Conservation (phyloP, 1,140 invertebrate species). For the Heterodera carotae region DNA sequence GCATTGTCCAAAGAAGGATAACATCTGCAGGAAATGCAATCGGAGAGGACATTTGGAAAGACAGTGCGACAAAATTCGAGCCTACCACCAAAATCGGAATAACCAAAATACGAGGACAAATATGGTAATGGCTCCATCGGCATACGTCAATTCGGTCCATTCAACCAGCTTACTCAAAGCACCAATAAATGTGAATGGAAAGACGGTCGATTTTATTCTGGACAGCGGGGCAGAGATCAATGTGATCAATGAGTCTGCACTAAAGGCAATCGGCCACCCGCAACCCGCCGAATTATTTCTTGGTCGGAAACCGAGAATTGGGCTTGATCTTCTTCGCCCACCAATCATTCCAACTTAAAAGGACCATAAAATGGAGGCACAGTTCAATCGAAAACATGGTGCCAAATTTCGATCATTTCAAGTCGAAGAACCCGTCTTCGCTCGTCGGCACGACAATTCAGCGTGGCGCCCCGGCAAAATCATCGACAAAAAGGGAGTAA, state of each 20-base stretch:
- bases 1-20: too few relatives aligned
- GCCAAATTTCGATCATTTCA: neutral
- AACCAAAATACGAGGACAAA: too few relatives aligned
- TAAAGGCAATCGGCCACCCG: neutral
- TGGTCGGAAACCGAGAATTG: neutral
- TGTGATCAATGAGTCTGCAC: neutral
- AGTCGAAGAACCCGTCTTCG: neutral
- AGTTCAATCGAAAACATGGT: too few relatives aligned
- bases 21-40: too few relatives aligned
- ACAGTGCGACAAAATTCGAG: too few relatives aligned
- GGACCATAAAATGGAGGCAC: neutral
- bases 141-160: neutral
- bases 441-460: neutral
- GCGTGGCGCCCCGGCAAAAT: slow-evolving; percentile 1
- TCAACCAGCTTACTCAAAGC: neutral
- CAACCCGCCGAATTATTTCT: slow-evolving; percentile 16
- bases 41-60: too few relatives aligned
- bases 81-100: too few relatives aligned
- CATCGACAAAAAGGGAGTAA: neutral
- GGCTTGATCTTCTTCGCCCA: neutral
- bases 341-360: too few relatives aligned
- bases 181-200: neutral
- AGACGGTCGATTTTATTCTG: too few relatives aligned
- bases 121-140: too few relatives aligned
- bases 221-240: neutral